These are phyloP conservation scores for Bombus vancouverensis DNA, from an alignment of 1,140 invertebrate genomes.

Conservation along the genomic window DNA sequence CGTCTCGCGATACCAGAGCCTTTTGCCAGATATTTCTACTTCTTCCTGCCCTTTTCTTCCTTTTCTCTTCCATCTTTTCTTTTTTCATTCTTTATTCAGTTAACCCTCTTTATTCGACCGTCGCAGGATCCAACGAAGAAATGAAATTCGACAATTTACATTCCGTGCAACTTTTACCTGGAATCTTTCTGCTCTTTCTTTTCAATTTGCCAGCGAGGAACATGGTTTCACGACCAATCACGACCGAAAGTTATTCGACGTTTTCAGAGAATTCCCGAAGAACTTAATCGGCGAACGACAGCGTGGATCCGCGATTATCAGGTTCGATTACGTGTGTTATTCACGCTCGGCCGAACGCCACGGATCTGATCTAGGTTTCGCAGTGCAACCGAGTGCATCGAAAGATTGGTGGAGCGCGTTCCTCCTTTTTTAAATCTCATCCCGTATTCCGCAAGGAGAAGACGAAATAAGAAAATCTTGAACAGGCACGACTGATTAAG, in stretches of 20 bases:
- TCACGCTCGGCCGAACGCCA: not conserved
- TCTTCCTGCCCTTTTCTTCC: not conserved
- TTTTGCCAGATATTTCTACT: constrained; percentile 25
- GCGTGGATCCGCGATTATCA: constrained; percentile 23
- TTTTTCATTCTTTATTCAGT: not conserved
- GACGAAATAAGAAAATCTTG: constrained; percentile 49
- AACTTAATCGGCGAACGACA: constrained; percentile 5
- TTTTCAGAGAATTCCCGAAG: not conserved
- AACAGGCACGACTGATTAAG: constrained; percentile 70
- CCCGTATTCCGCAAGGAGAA: constrained; percentile 32
- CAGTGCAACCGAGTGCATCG: not conserved
- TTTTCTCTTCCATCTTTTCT: not conserved
- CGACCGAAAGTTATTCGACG: not conserved
- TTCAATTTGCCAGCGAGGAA: not conserved
- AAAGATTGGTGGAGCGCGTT: not conserved
- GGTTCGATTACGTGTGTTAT: constrained; percentile 37
- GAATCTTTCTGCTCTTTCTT: not conserved
- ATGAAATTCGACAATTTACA: constrained; percentile 50
- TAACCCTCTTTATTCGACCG: constrained; percentile 13
- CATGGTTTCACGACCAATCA: not conserved
- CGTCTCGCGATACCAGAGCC: constrained; percentile 23
- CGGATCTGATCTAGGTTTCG: not conserved
- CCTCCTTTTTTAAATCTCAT: constrained; percentile 35
- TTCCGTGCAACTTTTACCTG: constrained; percentile 4
- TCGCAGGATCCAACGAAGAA: not conserved